These are phyloP conservation scores for Dolichallabes microphthalmus DNA, from an alignment of 2,113 vertebrate species.

Conservation along the genomic window DNA sequence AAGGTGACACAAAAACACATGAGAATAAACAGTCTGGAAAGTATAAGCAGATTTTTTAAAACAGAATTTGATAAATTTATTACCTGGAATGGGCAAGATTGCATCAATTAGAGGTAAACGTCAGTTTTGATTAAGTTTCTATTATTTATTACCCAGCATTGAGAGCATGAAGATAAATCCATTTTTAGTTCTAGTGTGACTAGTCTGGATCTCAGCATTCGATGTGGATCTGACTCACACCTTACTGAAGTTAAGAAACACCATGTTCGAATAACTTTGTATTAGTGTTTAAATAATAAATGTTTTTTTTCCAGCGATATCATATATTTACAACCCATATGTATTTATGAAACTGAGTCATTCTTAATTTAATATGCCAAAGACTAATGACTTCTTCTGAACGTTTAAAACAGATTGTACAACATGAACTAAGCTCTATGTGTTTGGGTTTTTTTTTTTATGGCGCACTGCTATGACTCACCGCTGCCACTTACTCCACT, in stretches of 20 bases:
- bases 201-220: not conserved
- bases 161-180: not conserved
- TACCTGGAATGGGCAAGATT: no score
- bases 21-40: no score
- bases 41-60: no score
- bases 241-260: not conserved
- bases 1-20: no score
- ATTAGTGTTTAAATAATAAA: not conserved
- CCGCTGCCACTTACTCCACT: constrained; percentile 78
- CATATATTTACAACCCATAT: not conserved
- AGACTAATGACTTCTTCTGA: not conserved
- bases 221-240: not conserved
- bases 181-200: not conserved
- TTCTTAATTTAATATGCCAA: not conserved
- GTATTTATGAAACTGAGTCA: not conserved
- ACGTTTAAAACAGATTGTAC: constrained; percentile 4
- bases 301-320: not conserved
- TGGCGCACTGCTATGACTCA: constrained; percentile 60
- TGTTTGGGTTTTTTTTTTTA: not conserved
- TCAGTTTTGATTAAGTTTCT: no score
- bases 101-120: no score
- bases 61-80: no score
- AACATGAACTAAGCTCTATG: not conserved
- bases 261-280: not conserved
- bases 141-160: no score